Evolutionary conservation across 2,888 invertebrate species (phyloP), one percentile per base, ranked within the genome.

Genomic region (Drosophila quinaria): DNA sequence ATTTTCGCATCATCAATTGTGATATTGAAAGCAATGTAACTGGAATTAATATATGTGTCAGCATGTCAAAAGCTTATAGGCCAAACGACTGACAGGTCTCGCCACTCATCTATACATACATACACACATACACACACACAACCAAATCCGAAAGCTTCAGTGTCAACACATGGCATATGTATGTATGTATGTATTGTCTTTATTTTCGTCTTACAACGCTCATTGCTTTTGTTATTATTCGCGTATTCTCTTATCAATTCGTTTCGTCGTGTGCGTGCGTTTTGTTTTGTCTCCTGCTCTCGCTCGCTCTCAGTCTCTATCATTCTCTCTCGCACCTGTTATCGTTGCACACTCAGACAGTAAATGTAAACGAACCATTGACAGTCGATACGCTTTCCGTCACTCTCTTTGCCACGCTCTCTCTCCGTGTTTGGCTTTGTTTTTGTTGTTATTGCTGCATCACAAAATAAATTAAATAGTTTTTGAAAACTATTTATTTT

Each of bases 61-160:
- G 73, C 75, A 68, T 86, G 87, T 69, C 89, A 83, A 70, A 77
- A 70, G 65, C 70, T 68, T 65, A 66, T 52, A 59, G 55, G 61
- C 31, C 54, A 35, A 37, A 35, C 41, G 29, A 49, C 37, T 31
- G 19, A 50, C 58, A 58, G 47, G 41, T 61, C 58, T 52, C 44
- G 9, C n/a, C 44, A 67, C 67, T 58, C 58, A 37, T 52, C 65
- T 42, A 65, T 66, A 60, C 33, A 58, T 49, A 46, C 15, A 65
- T 33, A 35, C 15, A 65, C 29, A 35, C 46, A 68, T 66, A 58
- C 29, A 55, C 46, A 46, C n/a, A 63, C 29, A 35, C 33, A 54
- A 22, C 17, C 39, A 55, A 8, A 54, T 33, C 25, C 19, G 39
- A 64, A 63, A 56, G 41, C 46, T 52, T 79, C 62, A 68, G 68